Evolutionary conservation across 2,113 vertebrate genomes (phyloP).

Genomic region (Nicator chloris): DNA sequence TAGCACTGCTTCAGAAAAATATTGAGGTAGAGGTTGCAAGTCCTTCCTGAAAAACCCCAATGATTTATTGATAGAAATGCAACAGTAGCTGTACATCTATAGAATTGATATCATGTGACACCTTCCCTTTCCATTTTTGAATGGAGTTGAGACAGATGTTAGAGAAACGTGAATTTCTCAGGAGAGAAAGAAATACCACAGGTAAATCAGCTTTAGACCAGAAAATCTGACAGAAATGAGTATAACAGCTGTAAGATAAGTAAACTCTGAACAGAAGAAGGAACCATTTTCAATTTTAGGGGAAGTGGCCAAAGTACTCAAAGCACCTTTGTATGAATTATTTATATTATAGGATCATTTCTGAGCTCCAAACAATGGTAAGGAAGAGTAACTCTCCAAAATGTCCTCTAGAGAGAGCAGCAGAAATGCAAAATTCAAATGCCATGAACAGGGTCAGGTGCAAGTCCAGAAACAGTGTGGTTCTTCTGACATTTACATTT

Average conservation of each 20-base stretch:
- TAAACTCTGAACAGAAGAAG: neutral
- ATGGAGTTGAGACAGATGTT: neutral
- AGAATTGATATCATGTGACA: neutral
- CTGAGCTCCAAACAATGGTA: neutral
- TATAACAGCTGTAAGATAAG: neutral
- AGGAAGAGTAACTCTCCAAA: neutral
- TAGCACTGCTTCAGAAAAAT: conserved; percentile 42
- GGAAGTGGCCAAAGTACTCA: neutral
- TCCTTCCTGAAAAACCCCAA: neutral
- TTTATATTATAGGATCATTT: neutral
- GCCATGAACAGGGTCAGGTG: neutral
- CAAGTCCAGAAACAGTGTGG: neutral
- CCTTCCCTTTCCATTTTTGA: neutral
- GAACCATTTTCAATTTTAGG: neutral
- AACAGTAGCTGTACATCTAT: neutral
- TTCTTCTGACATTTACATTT: neutral
- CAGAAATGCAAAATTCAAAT: neutral
- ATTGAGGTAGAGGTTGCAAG: neutral
- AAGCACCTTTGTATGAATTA: neutral
- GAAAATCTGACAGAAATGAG: neutral
- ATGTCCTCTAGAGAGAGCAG: neutral
- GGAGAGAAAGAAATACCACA: conserved; percentile 20
- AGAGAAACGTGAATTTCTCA: neutral
- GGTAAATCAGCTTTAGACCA: conserved; percentile 40
- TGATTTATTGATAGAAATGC: neutral